Evolutionary conservation across 2,888 invertebrate genomes (phyloP).

Genomic region (Mesoligia furuncula): DNA sequence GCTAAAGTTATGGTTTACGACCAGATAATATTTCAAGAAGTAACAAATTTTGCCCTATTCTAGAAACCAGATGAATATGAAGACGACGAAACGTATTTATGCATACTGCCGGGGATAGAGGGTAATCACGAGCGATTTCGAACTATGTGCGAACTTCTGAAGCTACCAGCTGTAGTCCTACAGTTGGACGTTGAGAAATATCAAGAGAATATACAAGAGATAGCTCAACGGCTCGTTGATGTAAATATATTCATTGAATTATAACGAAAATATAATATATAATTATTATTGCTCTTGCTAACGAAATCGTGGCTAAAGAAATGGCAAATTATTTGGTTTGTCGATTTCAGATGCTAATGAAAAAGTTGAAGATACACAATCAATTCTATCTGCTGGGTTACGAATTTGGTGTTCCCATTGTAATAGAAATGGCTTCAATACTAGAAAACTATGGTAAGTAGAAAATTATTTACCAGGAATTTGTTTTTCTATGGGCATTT

Average conservation of each 20-base stretch:
- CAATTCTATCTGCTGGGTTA: conserved; percentile 70
- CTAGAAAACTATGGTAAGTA: conserved; percentile 4
- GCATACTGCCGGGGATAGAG: conserved; percentile 78
- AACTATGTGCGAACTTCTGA: conserved; percentile 71
- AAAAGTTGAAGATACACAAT: conserved; percentile 40
- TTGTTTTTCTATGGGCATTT: neutral
- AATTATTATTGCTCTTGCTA: conserved; percentile 2
- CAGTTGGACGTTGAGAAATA: conserved; percentile 75
- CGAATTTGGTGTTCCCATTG: conserved; percentile 72
- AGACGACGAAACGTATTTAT: conserved; percentile 63
- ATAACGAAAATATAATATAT: too few species aligned
- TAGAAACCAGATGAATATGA: neutral
- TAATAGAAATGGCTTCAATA: conserved; percentile 74
- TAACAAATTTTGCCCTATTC: neutral
- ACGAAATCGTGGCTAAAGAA: neutral
- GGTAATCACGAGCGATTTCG: conserved; percentile 74
- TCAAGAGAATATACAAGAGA: conserved; percentile 67
- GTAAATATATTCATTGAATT: neutral
- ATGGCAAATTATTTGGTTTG: neutral
- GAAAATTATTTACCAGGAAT: neutral
- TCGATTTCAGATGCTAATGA: neutral
- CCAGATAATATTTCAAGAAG: neutral
- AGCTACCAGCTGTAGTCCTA: conserved; percentile 75
- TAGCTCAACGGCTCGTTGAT: conserved; percentile 47
- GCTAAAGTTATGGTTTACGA: neutral